Evolutionary conservation across 2,113 vertebrate genomes (phyloP).

Genomic region (Carlito syrichta): DNA sequence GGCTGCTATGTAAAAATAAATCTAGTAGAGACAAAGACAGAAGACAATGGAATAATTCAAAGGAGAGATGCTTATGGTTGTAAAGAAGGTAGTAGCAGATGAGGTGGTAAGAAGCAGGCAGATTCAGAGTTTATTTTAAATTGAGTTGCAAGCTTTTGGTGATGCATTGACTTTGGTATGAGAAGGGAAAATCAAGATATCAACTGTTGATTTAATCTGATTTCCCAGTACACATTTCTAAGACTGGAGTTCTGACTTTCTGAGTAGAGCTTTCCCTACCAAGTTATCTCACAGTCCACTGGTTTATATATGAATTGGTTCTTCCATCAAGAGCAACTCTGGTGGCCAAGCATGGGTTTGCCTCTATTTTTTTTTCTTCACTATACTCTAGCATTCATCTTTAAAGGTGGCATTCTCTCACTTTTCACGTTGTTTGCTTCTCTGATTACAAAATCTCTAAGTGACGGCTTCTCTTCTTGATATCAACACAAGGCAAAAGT

Average conservation of each 20-base stretch:
- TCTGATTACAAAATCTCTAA: neutral
- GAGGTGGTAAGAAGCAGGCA: neutral
- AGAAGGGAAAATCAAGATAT: neutral
- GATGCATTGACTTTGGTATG: neutral
- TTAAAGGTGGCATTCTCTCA: neutral
- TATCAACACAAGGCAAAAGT: rapidly evolving
- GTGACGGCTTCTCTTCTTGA: neutral
- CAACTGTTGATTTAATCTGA: neutral
- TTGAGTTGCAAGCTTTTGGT: neutral
- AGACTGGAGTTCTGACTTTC: neutral
- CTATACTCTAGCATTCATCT: neutral
- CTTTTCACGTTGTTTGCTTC: neutral
- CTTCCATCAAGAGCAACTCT: neutral
- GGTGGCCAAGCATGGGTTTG: neutral
- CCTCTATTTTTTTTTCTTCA: neutral
- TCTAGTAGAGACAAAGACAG: neutral
- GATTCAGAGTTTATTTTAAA: neutral
- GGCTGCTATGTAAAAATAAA: neutral
- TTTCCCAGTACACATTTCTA: neutral
- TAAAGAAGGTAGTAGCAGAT: neutral
- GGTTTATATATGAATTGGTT: neutral
- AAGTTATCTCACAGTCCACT: neutral
- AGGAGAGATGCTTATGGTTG: neutral
- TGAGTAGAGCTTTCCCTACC: neutral
- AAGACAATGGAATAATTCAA: neutral